phyloP scores from a whole-genome alignment of 2,888 invertebrate genomes.

The Agriopis leucophaearia region DNA sequence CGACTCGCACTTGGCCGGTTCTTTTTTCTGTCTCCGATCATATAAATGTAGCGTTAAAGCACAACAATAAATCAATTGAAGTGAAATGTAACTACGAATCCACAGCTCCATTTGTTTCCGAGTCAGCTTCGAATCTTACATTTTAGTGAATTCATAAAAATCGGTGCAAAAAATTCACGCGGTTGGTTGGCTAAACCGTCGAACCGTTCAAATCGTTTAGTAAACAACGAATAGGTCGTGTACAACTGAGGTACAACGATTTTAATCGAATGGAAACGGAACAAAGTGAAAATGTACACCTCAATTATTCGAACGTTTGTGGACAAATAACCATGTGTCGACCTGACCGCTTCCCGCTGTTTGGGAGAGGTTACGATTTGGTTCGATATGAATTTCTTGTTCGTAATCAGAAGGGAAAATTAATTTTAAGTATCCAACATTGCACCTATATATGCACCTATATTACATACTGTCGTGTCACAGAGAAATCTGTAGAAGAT shows the following conservation, averaged over 20 bases:
- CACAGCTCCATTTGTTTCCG: constrained; percentile 19
- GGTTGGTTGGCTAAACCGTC: constrained; percentile 74
- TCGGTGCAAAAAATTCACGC: constrained; percentile 63
- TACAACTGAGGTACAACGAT: constrained; percentile 84
- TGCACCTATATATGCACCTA: no score
- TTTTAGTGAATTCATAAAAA: constrained; percentile 53
- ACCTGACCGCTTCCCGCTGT: constrained; percentile 65
- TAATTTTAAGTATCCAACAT: not conserved
- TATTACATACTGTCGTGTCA: no score
- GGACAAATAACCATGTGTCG: constrained; percentile 80
- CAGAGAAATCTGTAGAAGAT: no score
- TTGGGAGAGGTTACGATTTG: constrained; percentile 48
- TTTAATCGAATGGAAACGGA: constrained; percentile 86
- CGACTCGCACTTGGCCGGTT: no score
- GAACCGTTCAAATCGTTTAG: constrained; percentile 85
- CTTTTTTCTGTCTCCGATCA: no score
- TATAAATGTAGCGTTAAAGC: not conserved
- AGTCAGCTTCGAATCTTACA: constrained; percentile 42
- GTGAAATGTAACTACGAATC: not conserved
- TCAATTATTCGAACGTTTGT: constrained; percentile 84
- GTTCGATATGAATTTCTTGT: constrained; percentile 25
- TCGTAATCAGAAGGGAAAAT: constrained; percentile 22
- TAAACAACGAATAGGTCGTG: constrained; percentile 84
- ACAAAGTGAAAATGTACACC: constrained; percentile 87
- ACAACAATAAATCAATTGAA: not conserved